Percentiles rank a stretch among this genome's conserved stretches.
Evolutionary conservation across 2,113 vertebrate genomes (phyloP).

Genomic region (Mesoclemmys tuberculata): DNA sequence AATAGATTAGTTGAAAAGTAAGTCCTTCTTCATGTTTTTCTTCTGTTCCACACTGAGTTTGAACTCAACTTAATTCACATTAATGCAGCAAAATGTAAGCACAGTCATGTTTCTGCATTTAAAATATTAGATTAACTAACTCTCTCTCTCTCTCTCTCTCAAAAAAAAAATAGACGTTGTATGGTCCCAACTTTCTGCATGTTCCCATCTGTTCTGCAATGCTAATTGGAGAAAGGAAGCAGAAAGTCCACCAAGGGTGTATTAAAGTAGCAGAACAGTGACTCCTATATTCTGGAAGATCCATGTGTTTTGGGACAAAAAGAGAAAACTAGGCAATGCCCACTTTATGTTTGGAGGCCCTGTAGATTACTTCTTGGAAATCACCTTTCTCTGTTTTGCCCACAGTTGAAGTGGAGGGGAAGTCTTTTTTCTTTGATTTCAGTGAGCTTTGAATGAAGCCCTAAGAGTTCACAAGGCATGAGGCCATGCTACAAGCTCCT

Average conservation of each 20-base stretch:
- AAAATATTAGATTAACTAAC: conserved; percentile 55
- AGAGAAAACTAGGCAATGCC: background rate
- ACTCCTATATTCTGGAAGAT: background rate
- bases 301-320: conserved; percentile 10
- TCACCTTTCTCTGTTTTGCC: background rate
- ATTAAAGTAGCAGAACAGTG: conserved; percentile 36
- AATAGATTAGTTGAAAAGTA: conserved; percentile 49
- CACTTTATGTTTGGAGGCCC: background rate
- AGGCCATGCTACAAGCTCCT: background rate
- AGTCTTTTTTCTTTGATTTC: background rate
- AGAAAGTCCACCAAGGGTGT: background rate
- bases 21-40: background rate
- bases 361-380: background rate
- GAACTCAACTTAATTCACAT: conserved; percentile 49
- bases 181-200: conserved; percentile 11
- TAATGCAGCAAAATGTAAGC: conserved; percentile 52
- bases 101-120: conserved; percentile 71
- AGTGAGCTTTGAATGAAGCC: background rate
- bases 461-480: background rate
- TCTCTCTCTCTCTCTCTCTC: too few relatives aligned
- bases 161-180: conserved; percentile 25
- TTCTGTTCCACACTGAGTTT: background rate
- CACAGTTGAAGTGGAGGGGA: background rate
- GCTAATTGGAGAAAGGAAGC: background rate
- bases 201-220: background rate